Percentiles rank a stretch among this genome's conserved stretches.
phyloP scores from a whole-genome alignment of 2,797 vertebrate genomes.

The Argentina silus region DNA sequence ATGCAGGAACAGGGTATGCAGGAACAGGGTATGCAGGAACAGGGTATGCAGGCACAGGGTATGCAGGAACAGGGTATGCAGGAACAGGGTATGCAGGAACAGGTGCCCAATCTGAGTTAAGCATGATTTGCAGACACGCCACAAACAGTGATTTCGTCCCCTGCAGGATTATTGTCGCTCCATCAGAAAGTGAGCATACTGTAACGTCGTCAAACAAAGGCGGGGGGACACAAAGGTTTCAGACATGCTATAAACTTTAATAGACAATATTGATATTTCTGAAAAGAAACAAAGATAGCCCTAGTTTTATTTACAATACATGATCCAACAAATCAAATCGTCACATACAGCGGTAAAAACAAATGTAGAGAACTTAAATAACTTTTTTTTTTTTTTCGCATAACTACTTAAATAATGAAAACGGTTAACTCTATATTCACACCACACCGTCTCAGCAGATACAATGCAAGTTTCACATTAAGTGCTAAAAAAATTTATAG shows the following conservation, averaged over 20 bases:
- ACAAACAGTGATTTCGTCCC: too few species aligned
- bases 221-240: slow-evolving; percentile 53
- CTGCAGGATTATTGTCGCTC: too few species aligned
- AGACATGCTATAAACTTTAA: slow-evolving; percentile 87
- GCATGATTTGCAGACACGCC: too few species aligned
- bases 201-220: slow-evolving; percentile 21
- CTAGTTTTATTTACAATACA: slow-evolving; percentile 87
- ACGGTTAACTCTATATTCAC: slow-evolving; percentile 84
- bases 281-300: slow-evolving; percentile 81
- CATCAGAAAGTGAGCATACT: too few species aligned
- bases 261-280: slow-evolving; percentile 85
- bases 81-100: too few species aligned
- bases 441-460: slow-evolving; percentile 82
- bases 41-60: too few species aligned
- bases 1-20: too few species aligned
- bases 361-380: slow-evolving; percentile 84
- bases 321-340: slow-evolving; percentile 72
- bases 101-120: too few species aligned
- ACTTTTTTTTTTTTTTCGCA: slow-evolving; percentile 79
- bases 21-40: too few species aligned
- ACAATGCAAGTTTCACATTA: slow-evolving; percentile 88
- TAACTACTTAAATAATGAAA: slow-evolving; percentile 87
- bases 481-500: slow-evolving; percentile 81
- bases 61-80: too few species aligned
- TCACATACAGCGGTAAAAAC: slow-evolving; percentile 83